Evolutionary conservation across 2,797 vertebrate species (phyloP), one percentile per base, ranked within the genome.

Genomic region (Pangasius sanitwongsei): DNA sequence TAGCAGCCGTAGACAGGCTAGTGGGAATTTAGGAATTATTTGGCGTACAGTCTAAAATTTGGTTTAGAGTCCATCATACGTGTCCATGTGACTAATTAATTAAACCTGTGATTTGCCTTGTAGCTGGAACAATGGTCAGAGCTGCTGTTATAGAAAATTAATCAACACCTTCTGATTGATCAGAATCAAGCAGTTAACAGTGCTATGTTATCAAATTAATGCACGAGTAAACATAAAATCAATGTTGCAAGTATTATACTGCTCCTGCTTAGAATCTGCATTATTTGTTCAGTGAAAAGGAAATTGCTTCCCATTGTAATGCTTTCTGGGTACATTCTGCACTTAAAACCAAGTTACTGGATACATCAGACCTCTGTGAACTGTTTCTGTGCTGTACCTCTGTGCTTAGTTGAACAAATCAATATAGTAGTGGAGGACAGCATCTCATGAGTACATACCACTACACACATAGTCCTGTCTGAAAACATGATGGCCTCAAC

Each of bases 371-470:
- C 34, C 37, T 83, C 55, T 12, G 16, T 1, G 2, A 34, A 55
- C 15, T 57, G 77, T 23, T 25, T 25, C n/a, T 41, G 37, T 20
- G 53, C 53, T 78, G 3, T 53, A 53, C 41, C 23, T 53, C 18
- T 31, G 18, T 9, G 15, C 50, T 57, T 55, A 6, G n/a, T 20
- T 55, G n/a, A 34, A 57, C n/a, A 20, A 31, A 57, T 57, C 11
- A 34, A 6, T 34, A 20, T 34, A 34, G 37, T 63, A 18, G 16
- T 34, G n/a, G 16, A 25, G 48, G n/a, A 34, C 16, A 85, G 53
- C n/a, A n/a, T 31, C 28, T 65, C 37, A 20, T 18, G 41, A 83
- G 37, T 65, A 65, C 82, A 85, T 85, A 48, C 83, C 83, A 85
- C 65, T 85, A 85, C 83, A 85, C 83, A 53, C 9, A 9, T 20